Base-by-base conservation (phyloP, 2,797 vertebrate species). In the Lemur catta region DNA sequence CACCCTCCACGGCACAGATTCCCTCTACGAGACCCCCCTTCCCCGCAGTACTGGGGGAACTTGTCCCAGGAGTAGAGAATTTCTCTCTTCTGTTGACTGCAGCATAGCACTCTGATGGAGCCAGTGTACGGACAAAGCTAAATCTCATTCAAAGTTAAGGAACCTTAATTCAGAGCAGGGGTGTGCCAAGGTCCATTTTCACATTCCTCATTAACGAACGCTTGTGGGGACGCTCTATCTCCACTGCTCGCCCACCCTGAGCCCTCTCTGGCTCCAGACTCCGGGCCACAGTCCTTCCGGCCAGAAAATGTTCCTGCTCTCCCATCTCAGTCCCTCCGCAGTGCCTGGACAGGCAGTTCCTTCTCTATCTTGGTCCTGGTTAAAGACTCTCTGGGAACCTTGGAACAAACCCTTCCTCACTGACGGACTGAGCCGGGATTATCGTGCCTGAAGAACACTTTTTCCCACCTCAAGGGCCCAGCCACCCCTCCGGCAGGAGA, bases 121-220 rank as follows among this genome's bases (percentile, higher is more conserved):
- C 22, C 4, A 35, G 15, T 0, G 3, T 24, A 43, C 59, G 22
- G 35, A 43, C 0, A 26, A 1, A 82, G 9, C 1, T 11, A n/a
- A 59, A 38, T 7, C 30, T 26, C 35, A 35, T n/a, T n/a, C n/a
- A n/a, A n/a, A 35, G 82, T 43, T 48, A 65, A 20, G 61, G 28
- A 43, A 71, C 48, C 48, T 52, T n/a, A 26, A 35, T 3, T 52
- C 57, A 41, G 65, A 65, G 38, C 33, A 69, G 46, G 17, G 5
- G 33, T 35, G 33, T 76, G 7, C 24, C 5, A 2, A 24, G 33
- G 33, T 4, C 57, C 50, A 7, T 38, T 38, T 59, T 69, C 82
- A 52, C 0, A 17, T 1, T 59, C 24, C 61, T 69, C 3, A 14
- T 4, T 61, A 57, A 63, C 13, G 20, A n/a, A 4, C 20, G 5